Base-by-base conservation (phyloP, 2,888 invertebrate genomes). In the Melinopterus prodromus region DNA sequence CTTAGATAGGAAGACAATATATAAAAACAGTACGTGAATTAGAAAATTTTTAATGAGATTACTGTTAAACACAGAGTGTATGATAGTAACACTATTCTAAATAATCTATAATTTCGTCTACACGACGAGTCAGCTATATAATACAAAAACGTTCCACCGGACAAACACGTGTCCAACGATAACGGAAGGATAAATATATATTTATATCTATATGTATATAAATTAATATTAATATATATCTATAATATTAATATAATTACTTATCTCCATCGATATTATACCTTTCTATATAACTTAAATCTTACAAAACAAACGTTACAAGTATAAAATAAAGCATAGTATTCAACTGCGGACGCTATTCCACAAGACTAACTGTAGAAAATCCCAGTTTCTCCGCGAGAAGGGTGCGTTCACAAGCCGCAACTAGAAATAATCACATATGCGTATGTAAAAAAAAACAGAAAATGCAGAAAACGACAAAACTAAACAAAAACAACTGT, bases 381-480 rank as follows among this genome's bases (percentile, higher is more conserved):
- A 77, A 77, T 77, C 72, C 77, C 79, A 76, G 79, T 81, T 71
- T 81, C 81, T 74, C 74, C 76, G 72, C 74, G 53, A 53, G 53
- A 79, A 80, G 80, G 80, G 78, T 78, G 78, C 80, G 71, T 78
- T 78, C 80, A 78, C 80, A 78, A 80, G 80, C 80, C 80, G 69
- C 78, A 77, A 83, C 83, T 84, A 82, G 84, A 86, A 84, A 85
- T 83, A 85, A 85, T 85, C 83, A 85, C 84, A 84, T 85, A 84
- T 84, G 84, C 85, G 83, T 85, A 85, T 84, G 53, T 80, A 83
- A 82, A 83, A 84, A 84, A 80, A 83, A 82, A 53, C 53, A 53
- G 26, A 26, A 26, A 26, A 26, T 26, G 26, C 1, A 26, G 26
- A 26, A 53, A 53, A 53, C 53, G 53, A 53, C 2, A 53, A 38